Percentiles rank a stretch among this genome's conserved stretches.
phyloP scores from a whole-genome alignment of 2,888 invertebrate genomes.

The Pristionchus mayeri region DNA sequence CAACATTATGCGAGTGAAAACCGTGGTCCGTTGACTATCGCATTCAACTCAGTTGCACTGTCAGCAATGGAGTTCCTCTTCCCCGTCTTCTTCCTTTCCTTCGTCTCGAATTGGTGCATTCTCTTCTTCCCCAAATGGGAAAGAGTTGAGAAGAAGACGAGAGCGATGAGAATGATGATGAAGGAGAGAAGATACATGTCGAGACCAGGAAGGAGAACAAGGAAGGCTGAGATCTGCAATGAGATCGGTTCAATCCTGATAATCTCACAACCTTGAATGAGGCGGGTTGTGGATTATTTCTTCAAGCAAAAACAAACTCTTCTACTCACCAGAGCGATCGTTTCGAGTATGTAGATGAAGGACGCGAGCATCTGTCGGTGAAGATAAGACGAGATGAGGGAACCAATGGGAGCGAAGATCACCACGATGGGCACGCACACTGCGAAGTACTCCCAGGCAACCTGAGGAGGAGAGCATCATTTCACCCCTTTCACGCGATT shows the following conservation, averaged over 20 bases:
- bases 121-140: slow-evolving; percentile 17
- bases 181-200: slow-evolving; percentile 33
- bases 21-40: not conserved
- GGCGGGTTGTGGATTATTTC: too few species aligned
- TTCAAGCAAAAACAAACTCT: too few species aligned
- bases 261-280: not conserved
- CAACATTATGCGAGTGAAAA: slow-evolving; percentile 5
- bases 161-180: slow-evolving; percentile 14
- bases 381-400: slow-evolving; percentile 64
- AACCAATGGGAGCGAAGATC: slow-evolving; percentile 66
- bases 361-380: slow-evolving; percentile 66
- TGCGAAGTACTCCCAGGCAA: slow-evolving; percentile 68
- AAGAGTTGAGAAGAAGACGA: slow-evolving; percentile 2
- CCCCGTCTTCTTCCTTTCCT: not conserved
- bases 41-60: slow-evolving; percentile 8
- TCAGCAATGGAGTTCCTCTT: slow-evolving; percentile 28
- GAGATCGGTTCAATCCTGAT: not conserved
- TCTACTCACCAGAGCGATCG: slow-evolving; percentile 47
- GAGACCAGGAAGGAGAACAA: slow-evolving; percentile 19
- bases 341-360: slow-evolving; percentile 65
- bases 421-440: slow-evolving; percentile 60
- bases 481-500: too few species aligned
- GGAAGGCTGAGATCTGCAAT: slow-evolving; percentile 44
- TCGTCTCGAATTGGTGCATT: not conserved
- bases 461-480: not conserved